Evolutionary conservation across 2,113 vertebrate genomes (phyloP).

Genomic region (Stigmatopora argus): DNA sequence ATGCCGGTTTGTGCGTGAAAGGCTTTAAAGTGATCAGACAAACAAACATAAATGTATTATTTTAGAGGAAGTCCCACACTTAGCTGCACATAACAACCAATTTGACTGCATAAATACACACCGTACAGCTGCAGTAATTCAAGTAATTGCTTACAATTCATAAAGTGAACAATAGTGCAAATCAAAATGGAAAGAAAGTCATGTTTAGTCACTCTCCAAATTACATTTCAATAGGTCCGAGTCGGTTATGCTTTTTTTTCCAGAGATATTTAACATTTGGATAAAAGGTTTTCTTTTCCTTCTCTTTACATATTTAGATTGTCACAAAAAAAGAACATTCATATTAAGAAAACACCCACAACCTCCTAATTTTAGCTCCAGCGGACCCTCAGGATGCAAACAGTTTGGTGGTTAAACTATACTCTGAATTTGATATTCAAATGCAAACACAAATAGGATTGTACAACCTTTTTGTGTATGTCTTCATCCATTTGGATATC

Average conservation of each 20-base stretch:
- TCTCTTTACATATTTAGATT: slow-evolving; percentile 1
- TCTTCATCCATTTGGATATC: not conserved
- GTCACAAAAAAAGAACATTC: slow-evolving; percentile 10
- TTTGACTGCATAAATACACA: not conserved
- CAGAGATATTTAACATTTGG: slow-evolving; percentile 7
- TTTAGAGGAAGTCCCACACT: not conserved
- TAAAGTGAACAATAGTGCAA: slow-evolving; percentile 76
- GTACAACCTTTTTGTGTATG: not conserved
- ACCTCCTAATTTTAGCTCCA: not conserved
- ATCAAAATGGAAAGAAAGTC: slow-evolving; percentile 28
- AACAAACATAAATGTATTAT: not conserved
- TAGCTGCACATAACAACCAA: not conserved
- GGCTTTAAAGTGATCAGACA: not conserved
- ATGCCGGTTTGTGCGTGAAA: not conserved
- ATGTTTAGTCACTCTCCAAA: slow-evolving; percentile 16
- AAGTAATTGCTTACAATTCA: slow-evolving; percentile 64
- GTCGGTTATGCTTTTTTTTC: slow-evolving; percentile 14
- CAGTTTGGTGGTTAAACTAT: not conserved
- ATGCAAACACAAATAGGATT: not conserved
- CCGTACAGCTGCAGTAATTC: slow-evolving; percentile 32
- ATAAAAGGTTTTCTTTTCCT: slow-evolving; percentile 9
- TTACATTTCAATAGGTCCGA: slow-evolving; percentile 9
- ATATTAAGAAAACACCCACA: slow-evolving; percentile 15
- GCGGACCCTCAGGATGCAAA: not conserved
- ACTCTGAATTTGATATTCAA: not conserved